Percentiles rank a stretch among this genome's conserved stretches.
phyloP scores from a whole-genome alignment of 2,888 invertebrate genomes.

The Zonitis immaculata region DNA sequence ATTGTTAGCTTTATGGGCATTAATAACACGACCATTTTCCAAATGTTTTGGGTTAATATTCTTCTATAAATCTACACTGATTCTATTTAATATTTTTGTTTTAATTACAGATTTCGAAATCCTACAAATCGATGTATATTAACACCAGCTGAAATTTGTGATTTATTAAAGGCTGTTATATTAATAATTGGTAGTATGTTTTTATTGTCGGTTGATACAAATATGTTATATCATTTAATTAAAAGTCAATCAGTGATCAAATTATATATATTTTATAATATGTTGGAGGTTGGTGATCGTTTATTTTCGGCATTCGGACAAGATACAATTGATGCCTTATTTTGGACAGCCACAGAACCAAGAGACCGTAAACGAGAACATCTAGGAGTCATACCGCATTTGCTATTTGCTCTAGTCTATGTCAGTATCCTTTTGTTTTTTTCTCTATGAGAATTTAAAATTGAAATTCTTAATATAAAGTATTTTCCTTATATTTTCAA shows the following conservation, averaged over 20 bases:
- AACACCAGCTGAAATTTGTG: conserved; percentile 91
- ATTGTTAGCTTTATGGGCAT: conserved; percentile 77
- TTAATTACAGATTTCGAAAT: conserved; percentile 34
- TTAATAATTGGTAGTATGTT: conserved; percentile 75
- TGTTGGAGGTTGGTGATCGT: conserved; percentile 96
- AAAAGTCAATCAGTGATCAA: conserved; percentile 99
- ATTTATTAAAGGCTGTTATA: conserved; percentile 88
- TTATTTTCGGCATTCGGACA: conserved; percentile 96
- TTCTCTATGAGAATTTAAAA: too few species aligned
- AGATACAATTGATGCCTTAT: conserved; percentile 95
- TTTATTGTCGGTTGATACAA: conserved; percentile 92
- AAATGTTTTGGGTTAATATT: conserved; percentile 66
- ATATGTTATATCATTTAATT: conserved; percentile 95
- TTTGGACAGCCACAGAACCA: conserved; percentile 98
- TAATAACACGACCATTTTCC: conserved; percentile 67
- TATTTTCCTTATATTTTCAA: conserved; percentile 18
- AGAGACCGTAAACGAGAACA: conserved; percentile 75
- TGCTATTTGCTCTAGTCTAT: conserved; percentile 87
- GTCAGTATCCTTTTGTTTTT: conserved; percentile 81
- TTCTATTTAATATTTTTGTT: not conserved
- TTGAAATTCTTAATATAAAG: not conserved
- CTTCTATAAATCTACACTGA: not conserved
- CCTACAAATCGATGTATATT: conserved; percentile 57
- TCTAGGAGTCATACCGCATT: conserved; percentile 83
- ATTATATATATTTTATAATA: conserved; percentile 98